Base-by-base conservation (phyloP, 2,888 invertebrate species). In the Cotesia congregata region DNA sequence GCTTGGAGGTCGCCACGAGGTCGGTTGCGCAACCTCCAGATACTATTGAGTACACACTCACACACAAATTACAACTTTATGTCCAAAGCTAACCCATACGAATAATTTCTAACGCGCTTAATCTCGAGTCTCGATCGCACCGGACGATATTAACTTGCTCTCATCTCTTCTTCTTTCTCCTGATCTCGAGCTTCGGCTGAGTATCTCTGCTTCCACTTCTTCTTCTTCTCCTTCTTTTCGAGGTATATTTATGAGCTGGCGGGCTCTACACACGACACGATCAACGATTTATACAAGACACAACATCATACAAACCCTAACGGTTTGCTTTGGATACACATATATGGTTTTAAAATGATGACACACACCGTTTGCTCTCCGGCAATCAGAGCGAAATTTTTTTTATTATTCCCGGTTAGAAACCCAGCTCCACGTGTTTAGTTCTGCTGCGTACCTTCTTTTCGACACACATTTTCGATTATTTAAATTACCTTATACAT, bases 371-470 rank as follows among this genome's bases (percentile, higher is more conserved):
- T 69, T 72, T 69, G 68, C 59, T 50, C 64, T 72, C 75, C 64
- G 76, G 76, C 78, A 78, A 79, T 79, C 77, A 78, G 78, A 78
- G 78, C 77, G 75, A 72, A 79, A 75, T 79, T 50, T 50, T 50
- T 50, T 50, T 50, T 50, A 50, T 50, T 50, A 50, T 50, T 50
- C 50, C 50, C 50, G 12, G 50, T 50, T 50, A 50, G 50, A 50
- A 50, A 50, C 50, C 6, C 65, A 70, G 69, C 50, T 70, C 74
- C 62, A 64, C 17, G 68, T 40, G 41, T 75, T 67, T 72, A 50
- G 15, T 72, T 30, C 40, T 40, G n/a, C 41, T 61, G 6, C 41
- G 50, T 50, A 50, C 50, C 7, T 9, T 12, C 4, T 50, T 50
- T 62, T 72, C 20, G 41, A n/a, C 30, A 50, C 12, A 50, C 50